These are phyloP conservation scores for Marronus borbonicus DNA, from an alignment of 2,888 invertebrate species.

Conservation along the genomic window DNA sequence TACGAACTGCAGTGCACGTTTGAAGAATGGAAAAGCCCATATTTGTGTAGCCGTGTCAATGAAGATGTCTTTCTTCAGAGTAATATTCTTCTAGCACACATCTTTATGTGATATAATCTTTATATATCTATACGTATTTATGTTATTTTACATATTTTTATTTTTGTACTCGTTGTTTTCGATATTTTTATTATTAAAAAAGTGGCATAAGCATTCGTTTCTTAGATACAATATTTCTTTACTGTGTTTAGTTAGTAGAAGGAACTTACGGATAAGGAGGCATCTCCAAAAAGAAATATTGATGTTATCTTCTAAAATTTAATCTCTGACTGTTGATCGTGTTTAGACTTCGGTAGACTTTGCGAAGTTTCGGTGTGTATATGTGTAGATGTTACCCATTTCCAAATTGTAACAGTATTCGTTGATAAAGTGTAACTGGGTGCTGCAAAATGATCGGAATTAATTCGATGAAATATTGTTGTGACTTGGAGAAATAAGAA, in stretches of 20 bases:
- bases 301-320: too few relatives aligned
- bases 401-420: neutral
- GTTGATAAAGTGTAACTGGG: neutral
- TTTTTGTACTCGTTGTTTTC: conserved; percentile 36
- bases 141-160: conserved; percentile 33
- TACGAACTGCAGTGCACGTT: conserved; percentile 58
- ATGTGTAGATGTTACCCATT: neutral
- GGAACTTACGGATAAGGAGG: too few relatives aligned
- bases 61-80: neutral
- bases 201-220: neutral
- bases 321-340: neutral
- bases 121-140: neutral
- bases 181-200: neutral
- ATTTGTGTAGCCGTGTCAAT: conserved; percentile 26
- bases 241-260: too few relatives aligned
- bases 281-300: too few relatives aligned
- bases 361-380: neutral
- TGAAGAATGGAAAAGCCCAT: conserved; percentile 44
- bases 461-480: neutral
- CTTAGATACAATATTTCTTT: neutral
- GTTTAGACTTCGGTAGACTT: neutral
- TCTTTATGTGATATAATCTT: conserved; percentile 29
- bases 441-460: neutral
- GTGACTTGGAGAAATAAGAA: neutral
- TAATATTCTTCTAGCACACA: conserved; percentile 21